A percentile compares a stretch with the other conserved stretches of the same genome.
phyloP scores from a whole-genome alignment of 2,797 vertebrate species.

The Antennarius maculatus region DNA sequence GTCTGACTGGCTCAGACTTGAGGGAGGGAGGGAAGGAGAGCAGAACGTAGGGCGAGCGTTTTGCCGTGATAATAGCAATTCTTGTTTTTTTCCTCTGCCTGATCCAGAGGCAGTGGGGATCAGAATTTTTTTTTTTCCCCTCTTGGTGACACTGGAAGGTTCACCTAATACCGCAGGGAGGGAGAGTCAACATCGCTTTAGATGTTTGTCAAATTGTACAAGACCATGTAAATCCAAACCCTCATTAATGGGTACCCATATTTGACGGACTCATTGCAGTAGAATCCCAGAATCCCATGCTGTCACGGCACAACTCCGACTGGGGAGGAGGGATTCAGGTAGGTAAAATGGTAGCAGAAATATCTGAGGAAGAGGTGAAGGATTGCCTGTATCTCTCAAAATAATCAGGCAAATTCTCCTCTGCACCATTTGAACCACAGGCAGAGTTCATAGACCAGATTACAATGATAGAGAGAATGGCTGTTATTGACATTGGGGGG shows the following conservation, averaged over 20 bases:
- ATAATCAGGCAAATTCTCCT: slow-evolving; percentile 45
- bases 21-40: slow-evolving; percentile 27
- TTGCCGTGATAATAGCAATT: slow-evolving; percentile 49
- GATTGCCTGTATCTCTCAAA: slow-evolving; percentile 39
- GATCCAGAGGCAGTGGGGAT: slow-evolving; percentile 58
- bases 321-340: slow-evolving; percentile 48
- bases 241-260: slow-evolving; percentile 42
- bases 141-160: slow-evolving; percentile 40
- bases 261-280: slow-evolving; percentile 48
- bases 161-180: slow-evolving; percentile 51
- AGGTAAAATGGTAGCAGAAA: slow-evolving; percentile 51
- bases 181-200: slow-evolving; percentile 41
- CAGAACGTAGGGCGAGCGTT: slow-evolving; percentile 63
- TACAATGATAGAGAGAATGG: slow-evolving; percentile 74
- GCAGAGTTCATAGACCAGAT: slow-evolving; percentile 66
- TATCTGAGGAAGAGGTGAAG: slow-evolving; percentile 43
- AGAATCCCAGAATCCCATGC: slow-evolving; percentile 43
- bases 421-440: slow-evolving; percentile 53
- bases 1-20: slow-evolving; percentile 54
- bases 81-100: slow-evolving; percentile 45
- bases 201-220: slow-evolving; percentile 50
- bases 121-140: slow-evolving; percentile 17
- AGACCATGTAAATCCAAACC: slow-evolving; percentile 38
- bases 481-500: slow-evolving; percentile 77
- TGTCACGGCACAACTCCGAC: slow-evolving; percentile 45